A percentile compares a stretch with the other conserved stretches of the same genome.
Conservation (phyloP, 2,113 vertebrate species). For the Cryptomyrus ogoouensis region DNA sequence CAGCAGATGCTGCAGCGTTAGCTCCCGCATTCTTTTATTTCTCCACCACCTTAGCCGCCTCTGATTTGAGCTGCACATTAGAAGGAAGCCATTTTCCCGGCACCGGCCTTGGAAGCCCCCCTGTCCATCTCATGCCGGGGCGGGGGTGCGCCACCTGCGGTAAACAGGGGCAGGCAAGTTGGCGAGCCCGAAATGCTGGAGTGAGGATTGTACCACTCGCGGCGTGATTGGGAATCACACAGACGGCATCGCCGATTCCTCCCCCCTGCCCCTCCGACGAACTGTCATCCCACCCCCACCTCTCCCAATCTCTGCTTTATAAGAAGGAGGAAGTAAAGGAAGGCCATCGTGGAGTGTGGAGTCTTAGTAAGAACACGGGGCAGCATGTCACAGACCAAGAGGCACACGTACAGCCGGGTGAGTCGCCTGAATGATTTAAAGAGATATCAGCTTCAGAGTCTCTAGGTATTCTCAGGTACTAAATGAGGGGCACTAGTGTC, state of each 20-base stretch:
- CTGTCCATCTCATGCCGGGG: not conserved
- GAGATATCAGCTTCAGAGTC: not conserved
- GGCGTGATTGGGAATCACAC: constrained; percentile 17
- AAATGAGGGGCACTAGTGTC: not conserved
- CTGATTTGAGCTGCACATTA: not conserved
- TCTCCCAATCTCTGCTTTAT: not conserved
- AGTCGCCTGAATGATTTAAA: constrained; percentile 34
- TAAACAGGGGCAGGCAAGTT: constrained; percentile 1
- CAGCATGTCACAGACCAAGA: constrained; percentile 71
- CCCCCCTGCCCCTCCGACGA: not conserved
- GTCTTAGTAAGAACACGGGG: not conserved
- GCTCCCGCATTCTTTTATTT: not conserved
- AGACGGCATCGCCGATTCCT: constrained; percentile 1
- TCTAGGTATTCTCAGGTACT: not conserved
- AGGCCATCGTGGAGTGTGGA: constrained; percentile 6
- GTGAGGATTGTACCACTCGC: constrained; percentile 10
- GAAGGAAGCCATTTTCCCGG: not conserved
- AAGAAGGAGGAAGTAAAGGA: constrained; percentile 12
- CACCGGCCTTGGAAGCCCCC: not conserved
- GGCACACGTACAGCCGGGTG: constrained; percentile 64
- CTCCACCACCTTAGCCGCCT: not conserved
- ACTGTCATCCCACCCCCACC: not conserved
- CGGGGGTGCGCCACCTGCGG: not conserved
- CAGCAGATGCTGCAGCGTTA: constrained; percentile 48
- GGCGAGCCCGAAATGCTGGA: not conserved